Evolutionary conservation across 2,113 vertebrate genomes (phyloP).

Genomic region (Austrofundulus limnaeus): DNA sequence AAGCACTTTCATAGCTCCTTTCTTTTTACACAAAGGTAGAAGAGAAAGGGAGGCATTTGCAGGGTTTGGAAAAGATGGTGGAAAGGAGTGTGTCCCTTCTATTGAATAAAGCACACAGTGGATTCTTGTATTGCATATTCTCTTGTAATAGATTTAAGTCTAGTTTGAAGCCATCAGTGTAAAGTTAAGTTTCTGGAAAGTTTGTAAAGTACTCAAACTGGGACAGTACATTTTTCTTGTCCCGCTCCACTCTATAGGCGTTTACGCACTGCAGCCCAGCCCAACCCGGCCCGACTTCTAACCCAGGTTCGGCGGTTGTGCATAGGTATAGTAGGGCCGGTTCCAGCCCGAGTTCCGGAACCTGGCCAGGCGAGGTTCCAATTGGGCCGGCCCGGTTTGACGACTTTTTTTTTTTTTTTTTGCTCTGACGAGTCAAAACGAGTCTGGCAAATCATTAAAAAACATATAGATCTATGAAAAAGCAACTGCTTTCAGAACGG

Average conservation of each 20-base stretch:
- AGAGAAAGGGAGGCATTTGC: constrained; percentile 1
- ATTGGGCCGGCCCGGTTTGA: too few species aligned
- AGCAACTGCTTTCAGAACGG: too few species aligned
- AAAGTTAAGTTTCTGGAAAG: constrained; percentile 18
- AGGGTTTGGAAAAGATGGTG: constrained; percentile 16
- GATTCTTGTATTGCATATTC: constrained; percentile 12
- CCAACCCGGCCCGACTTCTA: too few species aligned
- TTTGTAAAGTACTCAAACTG: constrained; percentile 11
- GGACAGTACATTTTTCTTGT: not conserved
- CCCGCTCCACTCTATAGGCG: constrained; percentile 16
- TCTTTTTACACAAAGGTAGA: constrained; percentile 2
- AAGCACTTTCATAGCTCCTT: not conserved
- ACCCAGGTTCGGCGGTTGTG: too few species aligned
- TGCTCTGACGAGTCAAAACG: too few species aligned
- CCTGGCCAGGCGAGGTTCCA: too few species aligned
- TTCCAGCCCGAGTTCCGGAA: too few species aligned
- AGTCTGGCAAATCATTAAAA: too few species aligned
- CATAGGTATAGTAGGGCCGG: too few species aligned
- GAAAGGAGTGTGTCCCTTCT: constrained; percentile 8
- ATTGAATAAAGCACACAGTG: constrained; percentile 27
- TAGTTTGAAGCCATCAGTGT: constrained; percentile 9
- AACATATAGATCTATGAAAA: too few species aligned
- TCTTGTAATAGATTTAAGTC: constrained; percentile 31
- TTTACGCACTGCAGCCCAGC: too few species aligned
- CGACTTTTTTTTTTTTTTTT: too few species aligned